Evolutionary conservation across 2,113 vertebrate genomes (phyloP), one percentile per base, ranked within the genome.

Genomic region (Sylvicapra grimmia): DNA sequence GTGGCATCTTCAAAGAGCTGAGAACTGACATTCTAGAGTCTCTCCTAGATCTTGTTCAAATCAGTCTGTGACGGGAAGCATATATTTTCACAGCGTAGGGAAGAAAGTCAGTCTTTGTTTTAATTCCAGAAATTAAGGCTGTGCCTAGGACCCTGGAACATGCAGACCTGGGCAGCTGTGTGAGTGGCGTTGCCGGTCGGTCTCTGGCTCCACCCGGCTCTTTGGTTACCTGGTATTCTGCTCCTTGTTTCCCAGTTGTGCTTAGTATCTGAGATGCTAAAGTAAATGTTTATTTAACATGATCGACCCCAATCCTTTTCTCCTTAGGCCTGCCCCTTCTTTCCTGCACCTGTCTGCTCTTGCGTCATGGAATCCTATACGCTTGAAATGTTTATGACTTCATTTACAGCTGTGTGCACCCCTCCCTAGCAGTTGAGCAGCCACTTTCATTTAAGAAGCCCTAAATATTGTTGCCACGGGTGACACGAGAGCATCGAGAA

Each of bases 401-500:
- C 80, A 36, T 94, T 97, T 96, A 98, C 44, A 97, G 96, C 98
- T 95, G 96, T 25, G 82, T 51, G 44, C 77, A 53, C 49, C 93
- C 36, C 87, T 86, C 96, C 75, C 40, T 25, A 94, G 97, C 92
- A 97, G 96, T 72, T 90, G 97, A 98, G 97, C 89, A 97, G 98
- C 90, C 23, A 25, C 98, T 98, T 98, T 98, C 93, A 98, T 98
- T 98, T 98, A 98, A 98, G 98, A 98, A 98, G 94, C 96, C 97
- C 97, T 98, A 99, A 98, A 98, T 98, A 99, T 98, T 98, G 98
- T 98, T 99, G 98, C 99, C 98, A 98, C 97, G 97, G 96, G 98
- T 98, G 98, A 99, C 98, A 98, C 94, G 88, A 86, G 98, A 98
- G 98, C 98, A 90, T 1, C 9, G 89, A 98, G 94, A 86, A 98